phyloP scores from a whole-genome alignment of 2,113 vertebrate species.

The Cyanistes caeruleus region DNA sequence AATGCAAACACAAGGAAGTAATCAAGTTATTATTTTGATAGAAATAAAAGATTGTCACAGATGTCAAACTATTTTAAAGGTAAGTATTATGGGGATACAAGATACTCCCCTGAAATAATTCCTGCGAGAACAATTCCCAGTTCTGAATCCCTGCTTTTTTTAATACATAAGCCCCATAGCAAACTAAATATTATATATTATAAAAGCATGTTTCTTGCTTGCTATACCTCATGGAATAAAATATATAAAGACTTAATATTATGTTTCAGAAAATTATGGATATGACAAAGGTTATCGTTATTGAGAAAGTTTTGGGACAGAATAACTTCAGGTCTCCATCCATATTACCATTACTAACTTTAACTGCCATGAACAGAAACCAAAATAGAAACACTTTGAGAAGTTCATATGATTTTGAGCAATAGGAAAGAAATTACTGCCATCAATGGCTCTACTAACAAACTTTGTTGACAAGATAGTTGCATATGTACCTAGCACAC shows the following conservation, averaged over 20 bases:
- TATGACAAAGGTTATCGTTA: background rate
- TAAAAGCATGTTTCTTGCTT: background rate
- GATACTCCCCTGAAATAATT: background rate
- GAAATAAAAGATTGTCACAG: background rate
- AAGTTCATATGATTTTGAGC: background rate
- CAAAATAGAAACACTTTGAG: background rate
- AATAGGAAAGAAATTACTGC: background rate
- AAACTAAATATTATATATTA: background rate
- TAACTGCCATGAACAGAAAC: background rate
- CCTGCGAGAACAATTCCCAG: background rate
- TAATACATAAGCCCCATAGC: background rate
- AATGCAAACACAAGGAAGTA: background rate
- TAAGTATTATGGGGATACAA: background rate
- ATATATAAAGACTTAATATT: background rate
- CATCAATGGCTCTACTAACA: background rate
- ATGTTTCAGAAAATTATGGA: background rate
- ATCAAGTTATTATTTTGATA: background rate
- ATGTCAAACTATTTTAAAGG: background rate
- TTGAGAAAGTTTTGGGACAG: background rate
- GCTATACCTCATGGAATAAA: background rate
- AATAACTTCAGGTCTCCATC: background rate
- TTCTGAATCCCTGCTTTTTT: background rate
- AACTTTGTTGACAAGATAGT: background rate
- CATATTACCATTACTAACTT: background rate
- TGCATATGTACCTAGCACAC: accelerated